These are phyloP conservation scores for Melieria picta DNA, from an alignment of 2,888 invertebrate genomes.

Conservation along the genomic window DNA sequence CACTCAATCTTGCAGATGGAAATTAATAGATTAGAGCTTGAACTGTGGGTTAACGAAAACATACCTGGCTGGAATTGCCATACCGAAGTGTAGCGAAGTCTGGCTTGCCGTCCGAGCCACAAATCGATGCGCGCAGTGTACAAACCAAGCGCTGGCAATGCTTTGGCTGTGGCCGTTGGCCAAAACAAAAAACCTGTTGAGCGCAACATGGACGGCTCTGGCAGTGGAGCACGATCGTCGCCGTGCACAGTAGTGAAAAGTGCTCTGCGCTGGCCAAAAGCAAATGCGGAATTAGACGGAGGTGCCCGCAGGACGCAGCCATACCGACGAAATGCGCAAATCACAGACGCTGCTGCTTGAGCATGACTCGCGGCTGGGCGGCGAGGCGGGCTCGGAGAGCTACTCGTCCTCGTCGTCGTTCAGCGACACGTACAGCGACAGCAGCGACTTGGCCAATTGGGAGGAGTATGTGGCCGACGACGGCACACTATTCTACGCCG, in stretches of 20 bases:
- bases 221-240: not conserved
- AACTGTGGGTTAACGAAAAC: not conserved
- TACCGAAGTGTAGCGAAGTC: not conserved
- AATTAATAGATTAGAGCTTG: not conserved
- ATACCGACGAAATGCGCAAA: slow-evolving; percentile 20
- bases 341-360: slow-evolving; percentile 23
- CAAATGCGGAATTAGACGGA: slow-evolving; percentile 1
- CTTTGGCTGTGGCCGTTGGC: not conserved
- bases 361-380: slow-evolving; percentile 11
- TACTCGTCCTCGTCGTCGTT: slow-evolving; percentile 57
- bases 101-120: not conserved
- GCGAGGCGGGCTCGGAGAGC: slow-evolving; percentile 51
- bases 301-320: not conserved
- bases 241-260: too few species aligned
- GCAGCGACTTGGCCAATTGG: slow-evolving; percentile 61
- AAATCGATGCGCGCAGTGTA: not conserved
- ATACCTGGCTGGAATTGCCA: not conserved
- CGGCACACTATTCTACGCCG: slow-evolving; percentile 76
- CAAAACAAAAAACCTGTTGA: not conserved
- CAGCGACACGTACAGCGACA: slow-evolving; percentile 55
- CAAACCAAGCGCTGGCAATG: not conserved
- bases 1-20: not conserved
- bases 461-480: slow-evolving; percentile 62
- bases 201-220: not conserved
- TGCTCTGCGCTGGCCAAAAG: not conserved